Evolutionary conservation across 2,797 vertebrate genomes (phyloP), one percentile per base, ranked within the genome.

Genomic region (Lutjanus campechanus): DNA sequence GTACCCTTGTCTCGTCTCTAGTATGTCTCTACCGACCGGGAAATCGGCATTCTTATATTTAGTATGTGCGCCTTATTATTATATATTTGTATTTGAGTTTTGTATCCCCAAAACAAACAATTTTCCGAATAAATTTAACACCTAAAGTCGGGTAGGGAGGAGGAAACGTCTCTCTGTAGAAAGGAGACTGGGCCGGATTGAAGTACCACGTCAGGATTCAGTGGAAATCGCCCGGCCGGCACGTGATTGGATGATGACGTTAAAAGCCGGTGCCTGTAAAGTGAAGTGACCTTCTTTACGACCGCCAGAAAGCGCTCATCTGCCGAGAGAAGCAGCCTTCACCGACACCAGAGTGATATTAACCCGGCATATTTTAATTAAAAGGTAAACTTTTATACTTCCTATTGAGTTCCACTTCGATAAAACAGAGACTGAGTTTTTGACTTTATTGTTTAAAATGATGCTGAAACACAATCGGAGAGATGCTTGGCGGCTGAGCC

Each of bases 281-380:
- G 47, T n/a, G 11, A 13, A 76, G 88, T 95, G 94, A 95, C 93
- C 93, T 94, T 94, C 92, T 89, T 71, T 46, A 10, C 71, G 91
- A 71, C 90, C 79, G 86, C 9, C 84, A 93, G 7, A 73, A 40
- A 51, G 13, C 7, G 72, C 6, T 61, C 22, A 20, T 7, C 80
- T 13, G 60, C 65, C 0, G 46, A 60, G 4, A 46, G 69, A 50
- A 7, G 15, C 29, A 16, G 0, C 2, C 0, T 0, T 0, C 0
- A 19, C 5, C 58, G 0, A 0, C 36, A 0, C 5, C 43, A 3
- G 10, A 40, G 47, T 1, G 0, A 61, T 20, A 75, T 66, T 62
- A 56, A 40, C 19, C 22, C 16, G 3, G 7, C 22, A 3, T 3
- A 56, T 58, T 63, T 49, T 1, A 22, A 29, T 0, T 17, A 13